Evolutionary conservation across 1,140 invertebrate species (phyloP), one percentile per base, ranked within the genome.

Genomic region (Halesus radiatus): DNA sequence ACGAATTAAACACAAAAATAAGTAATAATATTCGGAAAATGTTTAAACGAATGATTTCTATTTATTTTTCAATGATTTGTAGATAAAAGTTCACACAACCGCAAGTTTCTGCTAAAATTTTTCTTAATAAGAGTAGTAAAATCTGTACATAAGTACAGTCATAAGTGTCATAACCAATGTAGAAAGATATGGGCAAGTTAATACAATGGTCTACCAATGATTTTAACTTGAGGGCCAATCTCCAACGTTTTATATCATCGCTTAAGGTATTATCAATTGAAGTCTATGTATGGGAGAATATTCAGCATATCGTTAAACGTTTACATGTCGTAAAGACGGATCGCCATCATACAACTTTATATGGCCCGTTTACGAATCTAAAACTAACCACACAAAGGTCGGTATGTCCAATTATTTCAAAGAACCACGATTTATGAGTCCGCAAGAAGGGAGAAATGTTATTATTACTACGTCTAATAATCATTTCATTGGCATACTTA

Each of bases 241-340:
- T 18, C 5, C 0, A 16, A 1, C n/a, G n/a, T 56, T 56, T 56
- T 56, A n/a, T 1, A 22, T 56, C 54, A 6, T 20, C 10, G n/a
- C n/a, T 7, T 22, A 6, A 20, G 20, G 54, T 56, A 56, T 56
- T 22, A 22, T 56, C n/a, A 22, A 56, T 56, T 56, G 20, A n/a
- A 56, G 45, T 70, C 5, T 45, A 70, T 22, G 66, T 50, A 50
- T 70, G 37, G 10, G 62, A 37, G 66, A 64, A 64, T 22, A 70
- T 70, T 70, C 37, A 13, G 53, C 70, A 20, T 77, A 77, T 77
- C 58, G 58, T 80, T 66, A 80, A 80, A 66, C 79, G 79, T 66
- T 80, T 80, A 80, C 79, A 64, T 53, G 73, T 68, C 53, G 72
- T 80, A 80, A 80, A 80, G 37, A 23, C 68, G 56, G 26, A 79